A percentile compares a stretch with the other conserved stretches of the same genome.
These are phyloP conservation scores for Aspidoscelis tigris DNA, from an alignment of 2,113 vertebrate genomes.

Conservation along the genomic window DNA sequence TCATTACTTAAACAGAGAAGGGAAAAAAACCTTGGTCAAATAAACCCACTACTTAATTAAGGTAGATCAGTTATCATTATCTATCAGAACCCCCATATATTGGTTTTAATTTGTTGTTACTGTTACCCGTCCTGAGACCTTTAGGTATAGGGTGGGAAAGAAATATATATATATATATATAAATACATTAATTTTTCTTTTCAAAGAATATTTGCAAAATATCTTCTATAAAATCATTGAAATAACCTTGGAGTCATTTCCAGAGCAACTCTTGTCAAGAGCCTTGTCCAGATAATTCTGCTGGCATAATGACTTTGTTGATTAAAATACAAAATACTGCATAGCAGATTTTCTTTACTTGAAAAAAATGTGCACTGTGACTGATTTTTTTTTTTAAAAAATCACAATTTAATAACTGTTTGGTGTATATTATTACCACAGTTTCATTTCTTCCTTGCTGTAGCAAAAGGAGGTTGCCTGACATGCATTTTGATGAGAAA, in stretches of 20 bases:
- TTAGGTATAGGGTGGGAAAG: too few species aligned
- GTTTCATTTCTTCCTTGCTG: too few species aligned
- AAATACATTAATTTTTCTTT: neutral
- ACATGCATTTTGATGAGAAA: neutral
- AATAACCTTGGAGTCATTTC: neutral
- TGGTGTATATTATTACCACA: too few species aligned
- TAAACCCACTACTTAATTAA: neutral
- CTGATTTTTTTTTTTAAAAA: too few species aligned
- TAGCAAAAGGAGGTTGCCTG: neutral
- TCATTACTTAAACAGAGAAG: too few species aligned
- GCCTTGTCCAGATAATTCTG: neutral
- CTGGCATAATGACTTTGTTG: neutral
- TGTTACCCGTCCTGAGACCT: too few species aligned
- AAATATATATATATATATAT: too few species aligned
- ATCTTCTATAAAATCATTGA: neutral
- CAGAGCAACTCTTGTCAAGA: neutral
- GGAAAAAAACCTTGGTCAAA: neutral
- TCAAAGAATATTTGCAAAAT: neutral
- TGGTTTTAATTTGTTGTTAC: too few species aligned
- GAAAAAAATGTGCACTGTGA: neutral
- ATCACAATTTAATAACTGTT: too few species aligned
- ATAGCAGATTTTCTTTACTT: neutral
- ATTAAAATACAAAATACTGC: neutral
- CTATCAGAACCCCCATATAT: neutral
- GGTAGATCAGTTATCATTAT: neutral